A percentile compares a stretch with the other conserved stretches of the same genome.
Evolutionary conservation across 2,888 invertebrate genomes (phyloP).

Genomic region (Phortica magna): DNA sequence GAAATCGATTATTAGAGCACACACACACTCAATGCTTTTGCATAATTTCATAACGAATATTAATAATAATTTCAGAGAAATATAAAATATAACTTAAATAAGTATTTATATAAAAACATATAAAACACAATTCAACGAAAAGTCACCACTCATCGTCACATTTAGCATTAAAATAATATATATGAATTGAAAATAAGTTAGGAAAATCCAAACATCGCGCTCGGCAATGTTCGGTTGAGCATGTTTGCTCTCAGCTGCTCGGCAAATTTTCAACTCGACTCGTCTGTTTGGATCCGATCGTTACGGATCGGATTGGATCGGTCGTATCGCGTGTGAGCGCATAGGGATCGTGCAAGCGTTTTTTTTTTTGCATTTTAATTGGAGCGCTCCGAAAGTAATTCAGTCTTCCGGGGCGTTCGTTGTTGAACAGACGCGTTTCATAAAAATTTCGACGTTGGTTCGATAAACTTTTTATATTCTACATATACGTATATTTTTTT

Average conservation of each 20-base stretch:
- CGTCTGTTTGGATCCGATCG: not conserved
- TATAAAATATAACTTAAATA: no score
- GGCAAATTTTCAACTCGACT: not conserved
- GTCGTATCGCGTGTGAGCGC: not conserved
- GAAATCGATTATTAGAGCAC: not conserved
- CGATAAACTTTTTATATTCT: not conserved
- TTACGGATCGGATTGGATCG: not conserved
- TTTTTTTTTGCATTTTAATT: not conserved
- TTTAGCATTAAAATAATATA: no score
- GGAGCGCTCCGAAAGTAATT: not conserved
- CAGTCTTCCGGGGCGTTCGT: slow-evolving; percentile 21
- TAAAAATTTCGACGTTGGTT: slow-evolving; percentile 19
- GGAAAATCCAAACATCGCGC: not conserved
- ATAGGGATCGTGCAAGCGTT: not conserved
- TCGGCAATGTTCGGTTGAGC: not conserved
- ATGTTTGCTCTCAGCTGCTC: not conserved
- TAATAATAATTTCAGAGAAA: no score
- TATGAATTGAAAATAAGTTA: no score
- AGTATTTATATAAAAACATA: no score
- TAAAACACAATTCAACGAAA: no score
- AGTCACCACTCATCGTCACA: no score
- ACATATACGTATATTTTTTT: not conserved
- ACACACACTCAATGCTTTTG: no score
- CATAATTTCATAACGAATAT: no score
- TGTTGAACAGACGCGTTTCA: not conserved